phyloP scores from a whole-genome alignment of 2,113 vertebrate species.

The Lethenteron camtschaticum region DNA sequence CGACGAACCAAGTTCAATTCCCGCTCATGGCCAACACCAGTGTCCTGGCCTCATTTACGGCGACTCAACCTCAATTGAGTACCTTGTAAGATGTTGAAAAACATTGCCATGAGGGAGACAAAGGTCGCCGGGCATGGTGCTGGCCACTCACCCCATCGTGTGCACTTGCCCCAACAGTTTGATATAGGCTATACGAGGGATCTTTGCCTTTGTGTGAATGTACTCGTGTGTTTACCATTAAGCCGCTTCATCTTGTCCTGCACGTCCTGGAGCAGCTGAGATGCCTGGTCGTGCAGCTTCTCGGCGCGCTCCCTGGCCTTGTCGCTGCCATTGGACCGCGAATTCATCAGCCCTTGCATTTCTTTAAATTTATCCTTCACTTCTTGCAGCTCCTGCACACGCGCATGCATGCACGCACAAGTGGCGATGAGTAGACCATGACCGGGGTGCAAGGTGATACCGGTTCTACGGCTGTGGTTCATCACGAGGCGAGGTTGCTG shows the following conservation, averaged over 20 bases:
- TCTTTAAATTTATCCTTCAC: slow-evolving; percentile 22
- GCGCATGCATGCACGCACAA: background rate
- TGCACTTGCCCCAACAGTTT: background rate
- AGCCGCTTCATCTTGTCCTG: slow-evolving; percentile 26
- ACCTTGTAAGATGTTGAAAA: too few species aligned
- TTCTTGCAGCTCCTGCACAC: slow-evolving; percentile 26
- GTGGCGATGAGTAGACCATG: too few species aligned
- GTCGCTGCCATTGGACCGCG: slow-evolving; percentile 15
- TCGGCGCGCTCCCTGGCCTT: slow-evolving; percentile 19
- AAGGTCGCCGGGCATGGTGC: accelerated
- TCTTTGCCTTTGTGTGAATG: too few species aligned
- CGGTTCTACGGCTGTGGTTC: background rate
- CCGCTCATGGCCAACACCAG: too few species aligned
- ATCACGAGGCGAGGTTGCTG: background rate
- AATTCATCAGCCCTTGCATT: slow-evolving; percentile 23
- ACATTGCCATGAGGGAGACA: background rate
- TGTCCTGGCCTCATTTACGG: too few species aligned
- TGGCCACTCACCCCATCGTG: too few species aligned
- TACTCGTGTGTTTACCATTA: slow-evolving; percentile 19
- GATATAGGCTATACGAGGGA: too few species aligned
- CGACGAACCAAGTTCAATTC: too few species aligned
- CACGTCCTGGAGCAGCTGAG: slow-evolving; percentile 30
- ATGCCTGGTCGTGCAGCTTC: slow-evolving; percentile 26
- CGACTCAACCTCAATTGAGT: background rate
- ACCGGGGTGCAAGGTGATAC: background rate